Percentiles rank a stretch among this genome's conserved stretches.
phyloP scores from a whole-genome alignment of 2,888 invertebrate genomes.

The Cyclophora albipunctata region DNA sequence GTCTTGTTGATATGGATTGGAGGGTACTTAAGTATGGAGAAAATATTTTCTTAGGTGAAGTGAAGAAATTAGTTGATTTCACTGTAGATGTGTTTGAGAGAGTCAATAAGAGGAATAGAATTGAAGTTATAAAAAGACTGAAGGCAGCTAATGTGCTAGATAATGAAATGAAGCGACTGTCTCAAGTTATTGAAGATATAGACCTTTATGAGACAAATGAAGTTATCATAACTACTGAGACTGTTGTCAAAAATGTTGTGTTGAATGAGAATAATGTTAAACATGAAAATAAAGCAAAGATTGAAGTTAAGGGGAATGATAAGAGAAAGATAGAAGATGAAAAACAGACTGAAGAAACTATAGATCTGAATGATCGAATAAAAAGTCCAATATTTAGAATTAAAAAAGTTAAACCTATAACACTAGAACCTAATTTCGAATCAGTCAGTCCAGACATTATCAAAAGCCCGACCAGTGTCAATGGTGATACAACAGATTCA shows the following conservation, averaged over 20 bases:
- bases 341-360: no score
- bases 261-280: constrained; percentile 19
- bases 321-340: no score
- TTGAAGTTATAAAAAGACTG: constrained; percentile 36
- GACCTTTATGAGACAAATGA: constrained; percentile 40
- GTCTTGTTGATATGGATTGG: constrained; percentile 66
- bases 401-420: constrained; percentile 55
- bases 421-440: constrained; percentile 30
- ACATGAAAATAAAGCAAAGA: no score
- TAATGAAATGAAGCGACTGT: constrained; percentile 61
- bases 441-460: constrained; percentile 19
- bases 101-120: constrained; percentile 42
- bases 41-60: constrained; percentile 62
- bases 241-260: constrained; percentile 24
- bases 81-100: constrained; percentile 43
- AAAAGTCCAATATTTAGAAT: constrained; percentile 57
- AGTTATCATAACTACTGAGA: constrained; percentile 27
- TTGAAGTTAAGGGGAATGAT: no score
- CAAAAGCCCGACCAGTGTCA: constrained; percentile 19
- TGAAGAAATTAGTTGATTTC: constrained; percentile 56
- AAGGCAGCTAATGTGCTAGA: constrained; percentile 57
- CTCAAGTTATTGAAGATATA: constrained; percentile 60
- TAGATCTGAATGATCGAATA: constrained; percentile 20
- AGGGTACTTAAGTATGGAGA: constrained; percentile 67
- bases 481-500: constrained; percentile 26